A percentile compares a stretch with the other conserved stretches of the same genome.
Evolutionary conservation across 2,797 vertebrate genomes (phyloP).

Genomic region (Chanos chanos): DNA sequence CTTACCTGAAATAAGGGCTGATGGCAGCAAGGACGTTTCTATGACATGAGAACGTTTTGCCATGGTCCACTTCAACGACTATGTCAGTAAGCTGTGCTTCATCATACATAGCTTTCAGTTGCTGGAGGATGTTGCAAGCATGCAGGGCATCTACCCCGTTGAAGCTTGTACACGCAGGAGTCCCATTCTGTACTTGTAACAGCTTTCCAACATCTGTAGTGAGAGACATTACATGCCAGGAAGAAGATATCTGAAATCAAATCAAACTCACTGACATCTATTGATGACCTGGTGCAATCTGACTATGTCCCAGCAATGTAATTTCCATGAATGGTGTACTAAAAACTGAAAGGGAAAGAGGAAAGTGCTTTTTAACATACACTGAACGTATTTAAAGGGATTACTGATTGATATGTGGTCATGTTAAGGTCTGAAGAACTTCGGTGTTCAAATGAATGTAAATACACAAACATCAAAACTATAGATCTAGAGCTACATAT

Average conservation of each 20-base stretch:
- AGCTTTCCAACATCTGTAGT: slow-evolving; percentile 88
- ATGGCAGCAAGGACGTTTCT: slow-evolving; percentile 98
- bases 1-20: slow-evolving; percentile 98
- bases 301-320: too few species aligned
- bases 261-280: background rate
- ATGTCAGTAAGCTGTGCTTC: slow-evolving; percentile 98
- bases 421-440: too few species aligned
- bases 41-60: slow-evolving; percentile 95
- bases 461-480: too few species aligned
- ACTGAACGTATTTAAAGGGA: too few species aligned
- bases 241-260: background rate
- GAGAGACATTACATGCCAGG: slow-evolving; percentile 35
- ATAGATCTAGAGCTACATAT: too few species aligned
- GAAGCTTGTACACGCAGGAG: slow-evolving; percentile 80
- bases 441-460: too few species aligned
- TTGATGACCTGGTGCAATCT: too few species aligned
- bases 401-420: too few species aligned
- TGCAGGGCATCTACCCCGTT: slow-evolving; percentile 92
- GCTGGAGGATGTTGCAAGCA: slow-evolving; percentile 94
- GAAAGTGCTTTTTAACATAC: too few species aligned
- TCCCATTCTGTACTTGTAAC: slow-evolving; percentile 93
- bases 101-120: slow-evolving; percentile 96
- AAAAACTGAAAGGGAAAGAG: too few species aligned
- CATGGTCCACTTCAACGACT: slow-evolving; percentile 95
- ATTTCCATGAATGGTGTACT: too few species aligned